A percentile compares a stretch with the other conserved stretches of the same genome.
These are phyloP conservation scores for Microdon myrmicae DNA, from an alignment of 2,888 invertebrate genomes.

Conservation along the genomic window DNA sequence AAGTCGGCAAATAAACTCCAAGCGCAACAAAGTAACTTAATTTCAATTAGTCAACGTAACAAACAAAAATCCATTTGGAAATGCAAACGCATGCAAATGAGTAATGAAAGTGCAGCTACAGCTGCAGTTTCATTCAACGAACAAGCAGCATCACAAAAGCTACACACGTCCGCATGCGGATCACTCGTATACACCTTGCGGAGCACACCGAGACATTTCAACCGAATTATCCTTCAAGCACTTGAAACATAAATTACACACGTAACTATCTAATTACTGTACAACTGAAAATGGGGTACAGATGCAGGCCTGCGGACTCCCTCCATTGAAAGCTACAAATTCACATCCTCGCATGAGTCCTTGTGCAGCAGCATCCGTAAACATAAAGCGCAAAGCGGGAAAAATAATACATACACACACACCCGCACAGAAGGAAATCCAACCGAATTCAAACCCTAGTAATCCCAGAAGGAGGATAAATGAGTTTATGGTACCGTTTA, in stretches of 20 bases:
- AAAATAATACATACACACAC: neutral
- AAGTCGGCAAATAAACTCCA: conserved; percentile 4
- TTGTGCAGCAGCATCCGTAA: neutral
- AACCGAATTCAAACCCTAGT: too few relatives aligned
- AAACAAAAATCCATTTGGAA: conserved; percentile 47
- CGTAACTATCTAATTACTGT: conserved; percentile 50
- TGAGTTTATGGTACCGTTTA: conserved; percentile 16
- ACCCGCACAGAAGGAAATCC: too few relatives aligned
- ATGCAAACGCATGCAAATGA: conserved; percentile 50
- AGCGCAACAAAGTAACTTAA: conserved; percentile 44
- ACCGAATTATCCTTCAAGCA: conserved; percentile 50
- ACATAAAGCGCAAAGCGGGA: too few relatives aligned
- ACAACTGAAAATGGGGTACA: conserved; percentile 26
- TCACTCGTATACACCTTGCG: conserved; percentile 18
- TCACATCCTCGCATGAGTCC: conserved; percentile 4
- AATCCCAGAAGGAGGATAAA: conserved; percentile 29
- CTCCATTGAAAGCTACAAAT: conserved; percentile 11
- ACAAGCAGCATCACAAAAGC: conserved; percentile 2
- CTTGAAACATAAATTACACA: conserved; percentile 51
- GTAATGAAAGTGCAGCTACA: conserved; percentile 43
- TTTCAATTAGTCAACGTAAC: conserved; percentile 50
- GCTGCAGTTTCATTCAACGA: conserved; percentile 47
- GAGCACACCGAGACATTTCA: conserved; percentile 31
- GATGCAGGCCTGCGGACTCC: too few relatives aligned
- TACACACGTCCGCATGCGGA: neutral